Conservation (phyloP, 2,113 vertebrate genomes). For the Neolamprologus caudopunctatus region DNA sequence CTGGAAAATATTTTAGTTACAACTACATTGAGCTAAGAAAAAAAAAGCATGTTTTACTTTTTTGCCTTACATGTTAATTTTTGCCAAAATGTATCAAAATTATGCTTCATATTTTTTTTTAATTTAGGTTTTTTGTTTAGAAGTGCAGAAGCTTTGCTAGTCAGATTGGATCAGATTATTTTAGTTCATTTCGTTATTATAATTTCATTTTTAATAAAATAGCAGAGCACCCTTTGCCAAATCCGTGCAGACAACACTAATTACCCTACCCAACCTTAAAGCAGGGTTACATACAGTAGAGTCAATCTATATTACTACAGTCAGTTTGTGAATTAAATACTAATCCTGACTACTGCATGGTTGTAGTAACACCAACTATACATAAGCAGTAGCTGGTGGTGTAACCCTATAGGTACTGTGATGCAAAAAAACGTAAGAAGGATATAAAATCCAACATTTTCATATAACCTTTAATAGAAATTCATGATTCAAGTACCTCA, state of each 20-base stretch:
- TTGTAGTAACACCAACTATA: not conserved
- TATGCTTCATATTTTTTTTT: not conserved
- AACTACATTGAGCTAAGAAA: conserved; percentile 56
- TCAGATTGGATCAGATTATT: not conserved
- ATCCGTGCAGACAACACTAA: not conserved
- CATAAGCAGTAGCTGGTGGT: not conserved
- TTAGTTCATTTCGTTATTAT: not conserved
- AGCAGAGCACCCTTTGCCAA: not conserved
- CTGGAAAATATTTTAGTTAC: conserved; percentile 61
- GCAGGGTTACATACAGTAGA: not conserved
- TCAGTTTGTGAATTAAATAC: not conserved
- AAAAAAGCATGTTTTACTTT: not conserved
- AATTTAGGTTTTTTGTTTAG: not conserved
- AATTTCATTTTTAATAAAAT: not conserved
- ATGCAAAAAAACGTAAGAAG: not conserved
- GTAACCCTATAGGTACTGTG: not conserved
- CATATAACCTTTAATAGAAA: not conserved
- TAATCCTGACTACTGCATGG: not conserved
- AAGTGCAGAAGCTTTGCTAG: not conserved
- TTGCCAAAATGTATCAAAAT: not conserved
- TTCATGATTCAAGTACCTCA: not conserved
- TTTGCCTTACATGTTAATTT: conserved; percentile 8
- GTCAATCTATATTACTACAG: not conserved
- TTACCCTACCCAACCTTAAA: not conserved
- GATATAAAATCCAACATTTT: not conserved